phyloP scores from a whole-genome alignment of 2,113 vertebrate species.

The Chelonoidis abingdonii region DNA sequence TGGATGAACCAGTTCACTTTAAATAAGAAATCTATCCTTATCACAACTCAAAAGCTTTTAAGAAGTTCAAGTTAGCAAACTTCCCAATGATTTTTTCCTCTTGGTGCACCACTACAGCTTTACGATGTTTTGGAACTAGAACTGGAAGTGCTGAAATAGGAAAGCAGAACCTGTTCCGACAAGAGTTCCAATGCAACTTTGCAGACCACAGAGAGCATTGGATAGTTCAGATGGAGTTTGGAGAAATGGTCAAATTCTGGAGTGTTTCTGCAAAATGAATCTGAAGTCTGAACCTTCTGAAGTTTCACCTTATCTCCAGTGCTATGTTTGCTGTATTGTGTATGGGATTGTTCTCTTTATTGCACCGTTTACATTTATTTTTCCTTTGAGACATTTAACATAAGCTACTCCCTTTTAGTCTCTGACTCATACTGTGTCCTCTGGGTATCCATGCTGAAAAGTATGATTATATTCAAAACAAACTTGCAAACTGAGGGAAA shows the following conservation, averaged over 20 bases:
- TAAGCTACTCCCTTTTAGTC: not conserved
- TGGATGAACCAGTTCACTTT: not conserved
- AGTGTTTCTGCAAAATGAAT: not conserved
- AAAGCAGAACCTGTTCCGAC: not conserved
- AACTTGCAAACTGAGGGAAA: conserved; percentile 5
- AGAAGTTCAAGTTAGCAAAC: not conserved
- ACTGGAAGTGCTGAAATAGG: conserved; percentile 8
- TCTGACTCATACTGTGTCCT: conserved; percentile 53
- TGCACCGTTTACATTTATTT: not conserved
- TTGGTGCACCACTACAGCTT: not conserved
- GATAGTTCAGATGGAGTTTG: not conserved
- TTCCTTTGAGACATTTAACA: not conserved
- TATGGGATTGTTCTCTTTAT: not conserved
- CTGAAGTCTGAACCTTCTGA: not conserved
- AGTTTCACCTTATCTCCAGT: not conserved
- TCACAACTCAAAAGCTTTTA: not conserved
- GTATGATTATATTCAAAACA: conserved; percentile 43
- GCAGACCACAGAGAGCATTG: not conserved
- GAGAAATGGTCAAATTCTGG: not conserved
- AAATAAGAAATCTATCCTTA: not conserved
- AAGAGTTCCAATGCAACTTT: not conserved
- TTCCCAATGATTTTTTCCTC: not conserved
- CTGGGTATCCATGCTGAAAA: conserved; percentile 41
- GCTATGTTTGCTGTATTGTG: conserved; percentile 22
- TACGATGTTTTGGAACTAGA: not conserved